Evolutionary conservation across 1,140 invertebrate species (phyloP), one percentile per base, ranked within the genome.

Genomic region (Amyelois transitella): DNA sequence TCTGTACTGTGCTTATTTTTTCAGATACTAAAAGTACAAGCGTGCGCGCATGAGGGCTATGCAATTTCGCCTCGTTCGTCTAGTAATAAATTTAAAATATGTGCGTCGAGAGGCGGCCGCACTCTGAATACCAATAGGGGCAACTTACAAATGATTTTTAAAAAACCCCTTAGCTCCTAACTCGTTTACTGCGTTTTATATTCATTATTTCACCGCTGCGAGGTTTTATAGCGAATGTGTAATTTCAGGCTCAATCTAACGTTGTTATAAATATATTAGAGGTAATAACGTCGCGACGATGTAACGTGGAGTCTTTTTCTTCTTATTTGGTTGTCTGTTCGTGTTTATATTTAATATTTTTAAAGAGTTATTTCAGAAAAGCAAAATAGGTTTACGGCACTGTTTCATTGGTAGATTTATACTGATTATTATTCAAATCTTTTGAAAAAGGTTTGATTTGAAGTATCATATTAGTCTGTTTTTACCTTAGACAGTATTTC

Each of bases 21-120:
- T 1, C 32, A 38, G 12, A 38, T 14, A 38, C 1, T 8, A 28
- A 10, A 28, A 28, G 32, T 38, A 38, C 32, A 38, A 38, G 28
- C 38, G 28, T 58, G 59, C 60, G 60, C 65, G 65, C 65, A 71
- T 69, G 64, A 62, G 57, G 57, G 38, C 53, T 44, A 57, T 79
- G 80, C 77, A 82, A 80, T 78, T 77, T 72, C 58, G 64, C 54
- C 64, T 52, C 50, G 58, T 64, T 55, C 54, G 61, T 76, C 60
- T 62, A 59, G 65, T 75, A 75, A 79, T 82, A 85, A 82, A 82
- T 77, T 75, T 80, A 82, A 82, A 80, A 78, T 79, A 81, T 81
- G 73, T 72, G 60, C 72, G 67, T 60, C 61, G 32, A 51, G 64
- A 18, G 32, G 32, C 32, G 32, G 8, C 12, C 20, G 49, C 48